Percentiles rank a stretch among this genome's conserved stretches.
Conservation (phyloP, 2,113 vertebrate genomes). For the Rynchops niger region DNA sequence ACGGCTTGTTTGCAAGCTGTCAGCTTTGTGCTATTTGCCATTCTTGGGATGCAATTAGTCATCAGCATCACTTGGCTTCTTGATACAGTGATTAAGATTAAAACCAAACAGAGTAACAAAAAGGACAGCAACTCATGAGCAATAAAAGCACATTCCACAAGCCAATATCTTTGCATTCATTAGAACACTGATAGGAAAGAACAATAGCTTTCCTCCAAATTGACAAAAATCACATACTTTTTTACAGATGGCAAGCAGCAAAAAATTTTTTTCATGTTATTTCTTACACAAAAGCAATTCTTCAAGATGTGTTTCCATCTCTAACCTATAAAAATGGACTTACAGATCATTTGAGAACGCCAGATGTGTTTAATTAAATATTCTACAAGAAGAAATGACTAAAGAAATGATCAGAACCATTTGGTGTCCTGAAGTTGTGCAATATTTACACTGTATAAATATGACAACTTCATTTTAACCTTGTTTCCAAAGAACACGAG, state of each 20-base stretch:
- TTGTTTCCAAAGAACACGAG: neutral
- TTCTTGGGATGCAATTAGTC: neutral
- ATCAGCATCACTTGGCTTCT: neutral
- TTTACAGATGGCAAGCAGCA: neutral
- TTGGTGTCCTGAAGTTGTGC: neutral
- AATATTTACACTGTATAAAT: constrained; percentile 8
- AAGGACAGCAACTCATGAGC: neutral
- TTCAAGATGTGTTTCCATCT: neutral
- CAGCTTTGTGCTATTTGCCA: neutral
- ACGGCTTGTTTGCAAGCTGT: neutral
- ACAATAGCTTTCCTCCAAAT: neutral
- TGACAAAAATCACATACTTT: neutral
- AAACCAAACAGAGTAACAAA: neutral
- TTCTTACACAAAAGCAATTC: neutral
- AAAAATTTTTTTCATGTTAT: neutral
- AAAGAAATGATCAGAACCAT: neutral
- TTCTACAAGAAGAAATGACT: neutral
- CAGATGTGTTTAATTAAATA: constrained; percentile 25
- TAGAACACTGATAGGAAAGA: neutral
- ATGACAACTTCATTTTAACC: neutral
- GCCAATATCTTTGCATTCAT: neutral
- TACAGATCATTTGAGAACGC: neutral
- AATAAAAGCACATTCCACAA: neutral
- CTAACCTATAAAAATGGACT: neutral
- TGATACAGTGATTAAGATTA: neutral